A percentile compares a stretch with the other conserved stretches of the same genome.
These are phyloP conservation scores for Tamias sibiricus DNA, from an alignment of 2,113 vertebrate species.

Conservation along the genomic window DNA sequence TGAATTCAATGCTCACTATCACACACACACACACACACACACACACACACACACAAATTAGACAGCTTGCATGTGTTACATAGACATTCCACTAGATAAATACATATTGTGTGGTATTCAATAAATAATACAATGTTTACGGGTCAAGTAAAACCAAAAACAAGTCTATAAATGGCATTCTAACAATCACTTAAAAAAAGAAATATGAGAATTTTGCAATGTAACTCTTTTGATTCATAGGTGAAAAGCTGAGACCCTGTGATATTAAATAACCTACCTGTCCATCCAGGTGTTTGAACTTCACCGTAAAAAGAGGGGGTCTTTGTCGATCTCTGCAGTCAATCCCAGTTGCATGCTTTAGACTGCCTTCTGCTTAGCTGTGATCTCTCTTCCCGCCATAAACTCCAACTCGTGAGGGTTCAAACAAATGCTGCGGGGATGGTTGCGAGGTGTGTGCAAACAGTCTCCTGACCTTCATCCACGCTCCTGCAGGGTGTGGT, in stretches of 20 bases:
- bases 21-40: no score
- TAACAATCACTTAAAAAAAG: background rate
- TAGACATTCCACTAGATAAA: background rate
- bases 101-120: background rate
- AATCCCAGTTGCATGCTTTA: background rate
- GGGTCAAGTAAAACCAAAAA: background rate
- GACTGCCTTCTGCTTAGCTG: background rate
- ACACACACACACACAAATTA: background rate
- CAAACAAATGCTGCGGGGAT: background rate
- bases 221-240: background rate
- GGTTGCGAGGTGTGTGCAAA: conserved; percentile 59
- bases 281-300: background rate
- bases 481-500: background rate
- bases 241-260: background rate
- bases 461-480: background rate
- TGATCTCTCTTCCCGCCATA: background rate
- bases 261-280: background rate
- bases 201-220: background rate
- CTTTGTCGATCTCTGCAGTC: background rate
- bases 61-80: background rate
- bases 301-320: background rate
- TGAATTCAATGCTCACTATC: background rate
- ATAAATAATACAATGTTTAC: background rate
- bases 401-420: conserved; percentile 3
- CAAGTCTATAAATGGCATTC: background rate